Conservation (phyloP, 1,140 invertebrate species). For the Diploscapter pachys region DNA sequence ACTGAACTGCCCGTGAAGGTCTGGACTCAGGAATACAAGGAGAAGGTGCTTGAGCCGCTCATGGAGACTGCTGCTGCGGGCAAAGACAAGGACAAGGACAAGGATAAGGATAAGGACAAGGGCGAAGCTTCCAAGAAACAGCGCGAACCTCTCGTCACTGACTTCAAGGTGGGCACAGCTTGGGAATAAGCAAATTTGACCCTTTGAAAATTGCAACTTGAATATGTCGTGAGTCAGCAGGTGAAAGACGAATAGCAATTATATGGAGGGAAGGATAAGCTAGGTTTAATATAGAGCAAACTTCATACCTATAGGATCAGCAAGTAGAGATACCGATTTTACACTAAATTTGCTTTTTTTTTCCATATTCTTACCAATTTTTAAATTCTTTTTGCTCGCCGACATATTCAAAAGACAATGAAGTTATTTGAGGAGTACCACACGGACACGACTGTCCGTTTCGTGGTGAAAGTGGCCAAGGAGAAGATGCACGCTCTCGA, state of each 20-base stretch:
- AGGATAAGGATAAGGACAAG: constrained; percentile 47
- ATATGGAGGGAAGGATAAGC: too few species aligned
- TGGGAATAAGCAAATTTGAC: too few species aligned
- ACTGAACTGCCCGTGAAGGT: constrained; percentile 87
- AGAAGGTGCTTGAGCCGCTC: constrained; percentile 83
- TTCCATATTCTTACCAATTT: too few species aligned
- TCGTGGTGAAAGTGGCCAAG: constrained; percentile 76
- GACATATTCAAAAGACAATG: too few species aligned
- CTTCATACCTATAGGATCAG: too few species aligned
- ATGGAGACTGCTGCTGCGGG: constrained; percentile 66
- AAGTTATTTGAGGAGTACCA: constrained; percentile 79
- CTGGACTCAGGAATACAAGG: constrained; percentile 96
- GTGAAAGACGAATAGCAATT: not conserved
- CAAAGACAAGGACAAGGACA: not conserved
- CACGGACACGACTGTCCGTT: constrained; percentile 87
- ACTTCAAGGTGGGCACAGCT: too few species aligned
- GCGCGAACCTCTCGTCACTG: too few species aligned
- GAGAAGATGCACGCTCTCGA: constrained; percentile 77
- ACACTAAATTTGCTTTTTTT: not conserved
- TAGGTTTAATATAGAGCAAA: too few species aligned
- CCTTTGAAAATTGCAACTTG: too few species aligned
- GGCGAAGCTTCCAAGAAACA: too few species aligned
- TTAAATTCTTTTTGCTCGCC: too few species aligned
- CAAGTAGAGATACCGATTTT: not conserved
- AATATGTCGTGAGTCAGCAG: not conserved